phyloP scores from a whole-genome alignment of 2,888 invertebrate genomes.

The Digitonthophagus gazella region DNA sequence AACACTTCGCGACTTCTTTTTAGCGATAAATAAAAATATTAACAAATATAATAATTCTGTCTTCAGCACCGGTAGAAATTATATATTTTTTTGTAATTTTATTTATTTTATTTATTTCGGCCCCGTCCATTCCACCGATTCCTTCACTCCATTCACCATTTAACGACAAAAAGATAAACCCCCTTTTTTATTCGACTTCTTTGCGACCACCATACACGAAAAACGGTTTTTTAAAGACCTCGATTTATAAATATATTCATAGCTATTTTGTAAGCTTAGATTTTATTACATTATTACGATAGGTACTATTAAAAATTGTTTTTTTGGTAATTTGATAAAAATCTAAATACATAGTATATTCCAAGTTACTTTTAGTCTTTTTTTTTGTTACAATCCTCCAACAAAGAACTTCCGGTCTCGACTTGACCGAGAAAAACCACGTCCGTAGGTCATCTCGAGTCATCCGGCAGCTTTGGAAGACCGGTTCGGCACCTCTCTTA shows the following conservation, averaged over 20 bases:
- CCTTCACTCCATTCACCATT: constrained; percentile 7
- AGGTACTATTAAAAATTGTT: constrained; percentile 4
- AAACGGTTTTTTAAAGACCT: constrained; percentile 9
- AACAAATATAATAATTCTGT: constrained; percentile 38
- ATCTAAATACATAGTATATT: constrained; percentile 16
- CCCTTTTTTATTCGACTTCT: not conserved
- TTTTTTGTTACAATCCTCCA: constrained; percentile 5
- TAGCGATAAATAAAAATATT: constrained; percentile 35
- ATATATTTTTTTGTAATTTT: constrained; percentile 37
- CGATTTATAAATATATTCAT: constrained; percentile 9
- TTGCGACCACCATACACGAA: not conserved
- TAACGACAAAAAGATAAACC: not conserved
- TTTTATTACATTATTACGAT: constrained; percentile 12
- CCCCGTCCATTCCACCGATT: constrained; percentile 12
- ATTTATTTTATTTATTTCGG: constrained; percentile 32
- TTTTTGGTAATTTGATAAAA: constrained; percentile 15
- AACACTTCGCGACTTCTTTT: constrained; percentile 27
- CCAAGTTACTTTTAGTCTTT: not conserved
- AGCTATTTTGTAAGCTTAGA: constrained; percentile 15
- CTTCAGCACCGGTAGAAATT: constrained; percentile 38
- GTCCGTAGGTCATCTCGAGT: not conserved
- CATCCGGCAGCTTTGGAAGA: constrained; percentile 1
- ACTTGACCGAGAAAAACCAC: constrained; percentile 1
- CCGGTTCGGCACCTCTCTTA: constrained; percentile 22
- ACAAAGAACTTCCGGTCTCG: not conserved